These are phyloP conservation scores for Telenomus remus DNA, from an alignment of 1,140 invertebrate genomes.

Conservation along the genomic window DNA sequence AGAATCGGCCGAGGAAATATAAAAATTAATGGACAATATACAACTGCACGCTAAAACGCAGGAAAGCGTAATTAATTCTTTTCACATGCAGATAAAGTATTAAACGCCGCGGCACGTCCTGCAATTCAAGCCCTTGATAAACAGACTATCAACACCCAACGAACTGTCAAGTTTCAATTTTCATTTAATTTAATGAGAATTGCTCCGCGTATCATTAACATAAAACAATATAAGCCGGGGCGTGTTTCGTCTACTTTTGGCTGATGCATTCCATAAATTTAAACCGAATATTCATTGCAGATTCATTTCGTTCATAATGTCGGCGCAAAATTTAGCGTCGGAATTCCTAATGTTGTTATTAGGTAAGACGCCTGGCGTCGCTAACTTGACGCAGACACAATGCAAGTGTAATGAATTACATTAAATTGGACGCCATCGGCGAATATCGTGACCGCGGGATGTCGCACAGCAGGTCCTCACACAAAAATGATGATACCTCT, in stretches of 20 bases:
- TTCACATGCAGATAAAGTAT: constrained; percentile 32
- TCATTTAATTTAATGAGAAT: constrained; percentile 18
- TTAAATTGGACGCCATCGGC: constrained; percentile 39
- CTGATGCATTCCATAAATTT: constrained; percentile 32
- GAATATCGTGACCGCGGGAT: constrained; percentile 46
- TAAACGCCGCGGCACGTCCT: not conserved
- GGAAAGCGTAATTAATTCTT: constrained; percentile 45
- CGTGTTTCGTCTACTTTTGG: no score
- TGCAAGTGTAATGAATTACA: constrained; percentile 57
- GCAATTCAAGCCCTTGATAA: constrained; percentile 1
- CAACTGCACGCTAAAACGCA: constrained; percentile 3
- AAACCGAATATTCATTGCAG: constrained; percentile 26
- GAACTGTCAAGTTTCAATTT: constrained; percentile 15
- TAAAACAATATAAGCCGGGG: not conserved
- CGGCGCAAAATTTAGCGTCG: constrained; percentile 37
- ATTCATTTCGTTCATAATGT: constrained; percentile 45
- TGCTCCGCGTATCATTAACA: not conserved
- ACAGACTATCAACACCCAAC: constrained; percentile 28
- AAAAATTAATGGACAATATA: constrained; percentile 51
- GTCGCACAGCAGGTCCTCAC: constrained; percentile 10
- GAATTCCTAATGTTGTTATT: constrained; percentile 50
- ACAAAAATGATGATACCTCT: no score
- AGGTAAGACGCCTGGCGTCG: constrained; percentile 7
- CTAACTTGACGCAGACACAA: constrained; percentile 55
- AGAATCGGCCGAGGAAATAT: constrained; percentile 45